phyloP scores from a whole-genome alignment of 2,797 vertebrate genomes.

The Sebastes flavidus region DNA sequence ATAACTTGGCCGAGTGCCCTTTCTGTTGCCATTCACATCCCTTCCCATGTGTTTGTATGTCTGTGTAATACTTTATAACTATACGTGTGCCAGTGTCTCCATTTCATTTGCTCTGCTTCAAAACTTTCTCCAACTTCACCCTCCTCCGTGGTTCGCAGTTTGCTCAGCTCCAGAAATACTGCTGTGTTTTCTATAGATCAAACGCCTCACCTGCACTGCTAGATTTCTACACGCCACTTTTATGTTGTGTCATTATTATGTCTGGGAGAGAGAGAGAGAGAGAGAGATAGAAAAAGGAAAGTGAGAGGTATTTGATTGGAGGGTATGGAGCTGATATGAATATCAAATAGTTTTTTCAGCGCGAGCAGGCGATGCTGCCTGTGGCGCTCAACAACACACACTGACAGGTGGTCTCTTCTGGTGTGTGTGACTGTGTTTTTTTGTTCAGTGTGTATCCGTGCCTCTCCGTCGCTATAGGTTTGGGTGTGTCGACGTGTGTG shows the following conservation, averaged over 20 bases:
- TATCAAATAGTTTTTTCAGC: conserved; percentile 50
- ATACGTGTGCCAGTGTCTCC: not conserved
- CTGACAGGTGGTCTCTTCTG: conserved; percentile 56
- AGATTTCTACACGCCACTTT: conserved; percentile 34
- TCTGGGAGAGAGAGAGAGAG: conserved; percentile 12
- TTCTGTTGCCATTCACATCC: not conserved
- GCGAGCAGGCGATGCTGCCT: conserved; percentile 45
- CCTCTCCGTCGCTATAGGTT: not conserved
- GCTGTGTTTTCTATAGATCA: conserved; percentile 37
- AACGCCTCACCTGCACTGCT: conserved; percentile 24
- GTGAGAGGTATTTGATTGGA: conserved; percentile 36
- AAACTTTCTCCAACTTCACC: conserved; percentile 7
- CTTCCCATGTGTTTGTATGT: conserved; percentile 6
- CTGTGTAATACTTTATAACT: not conserved
- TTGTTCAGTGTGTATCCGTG: not conserved
- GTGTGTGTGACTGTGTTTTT: conserved; percentile 8
- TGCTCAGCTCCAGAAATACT: conserved; percentile 6
- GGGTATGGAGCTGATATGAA: conserved; percentile 56
- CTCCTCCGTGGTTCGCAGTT: conserved; percentile 24
- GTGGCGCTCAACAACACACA: conserved; percentile 32
- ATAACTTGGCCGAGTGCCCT: not conserved
- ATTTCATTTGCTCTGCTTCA: not conserved
- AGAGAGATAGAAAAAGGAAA: conserved; percentile 10
- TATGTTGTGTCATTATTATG: conserved; percentile 48
- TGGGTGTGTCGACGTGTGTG: conserved; percentile 10